Percentiles rank a stretch among this genome's conserved stretches.
phyloP scores from a whole-genome alignment of 2,797 vertebrate species.

The Hyperoplus lanceolatus region DNA sequence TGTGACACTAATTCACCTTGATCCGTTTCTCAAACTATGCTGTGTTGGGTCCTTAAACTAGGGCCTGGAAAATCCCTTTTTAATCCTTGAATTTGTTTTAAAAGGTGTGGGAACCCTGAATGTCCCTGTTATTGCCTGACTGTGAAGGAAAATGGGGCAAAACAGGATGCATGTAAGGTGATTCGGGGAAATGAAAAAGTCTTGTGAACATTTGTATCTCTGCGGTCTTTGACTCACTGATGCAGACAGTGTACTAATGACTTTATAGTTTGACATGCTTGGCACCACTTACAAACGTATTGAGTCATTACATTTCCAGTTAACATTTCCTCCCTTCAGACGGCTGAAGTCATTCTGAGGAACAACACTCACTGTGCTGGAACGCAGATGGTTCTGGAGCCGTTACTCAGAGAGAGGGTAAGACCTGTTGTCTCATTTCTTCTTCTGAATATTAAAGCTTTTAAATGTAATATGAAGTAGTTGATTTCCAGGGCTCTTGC shows the following conservation, averaged over 20 bases:
- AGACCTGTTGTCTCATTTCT: slow-evolving; percentile 20
- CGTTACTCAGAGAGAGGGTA: slow-evolving; percentile 85
- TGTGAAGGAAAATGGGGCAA: not conserved
- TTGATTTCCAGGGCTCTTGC: not conserved
- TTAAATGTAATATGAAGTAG: not conserved
- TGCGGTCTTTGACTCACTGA: slow-evolving; percentile 56
- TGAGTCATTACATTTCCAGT: slow-evolving; percentile 46
- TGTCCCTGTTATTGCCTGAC: not conserved
- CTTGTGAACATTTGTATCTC: slow-evolving; percentile 44
- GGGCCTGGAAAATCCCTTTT: too few relatives aligned
- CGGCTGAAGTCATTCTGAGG: slow-evolving; percentile 83
- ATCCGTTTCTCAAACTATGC: too few relatives aligned
- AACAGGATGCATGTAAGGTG: slow-evolving; percentile 54
- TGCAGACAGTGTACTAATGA: slow-evolving; percentile 15
- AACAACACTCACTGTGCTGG: slow-evolving; percentile 79
- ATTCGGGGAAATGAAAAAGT: slow-evolving; percentile 35
- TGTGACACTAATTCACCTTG: too few relatives aligned
- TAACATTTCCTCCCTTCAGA: slow-evolving; percentile 68
- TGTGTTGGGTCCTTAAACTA: too few relatives aligned
- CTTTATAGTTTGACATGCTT: not conserved
- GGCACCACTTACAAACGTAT: not conserved
- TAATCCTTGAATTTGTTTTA: too few relatives aligned
- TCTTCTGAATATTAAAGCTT: not conserved
- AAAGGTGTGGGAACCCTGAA: not conserved
- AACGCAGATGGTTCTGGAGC: slow-evolving; percentile 77